Evolutionary conservation across 2,797 vertebrate species (phyloP).

Genomic region (Leptodactylus fallax): DNA sequence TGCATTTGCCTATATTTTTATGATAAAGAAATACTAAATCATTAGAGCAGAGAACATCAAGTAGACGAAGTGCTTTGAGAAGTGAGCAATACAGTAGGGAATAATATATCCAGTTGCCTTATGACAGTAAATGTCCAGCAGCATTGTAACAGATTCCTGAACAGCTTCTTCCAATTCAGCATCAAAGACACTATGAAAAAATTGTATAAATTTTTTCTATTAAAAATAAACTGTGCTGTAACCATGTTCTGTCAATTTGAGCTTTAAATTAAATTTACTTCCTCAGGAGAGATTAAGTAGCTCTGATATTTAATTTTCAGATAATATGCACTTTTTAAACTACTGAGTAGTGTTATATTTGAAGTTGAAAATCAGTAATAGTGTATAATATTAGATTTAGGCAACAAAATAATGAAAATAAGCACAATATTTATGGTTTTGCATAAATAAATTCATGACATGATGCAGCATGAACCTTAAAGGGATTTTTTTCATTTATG

Average conservation of each 20-base stretch:
- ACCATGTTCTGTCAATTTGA: neutral
- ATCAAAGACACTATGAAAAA: neutral
- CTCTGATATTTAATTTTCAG: neutral
- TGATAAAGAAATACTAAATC: neutral
- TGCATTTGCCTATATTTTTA: neutral
- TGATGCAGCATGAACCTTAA: neutral
- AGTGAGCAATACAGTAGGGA: neutral
- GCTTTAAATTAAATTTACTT: neutral
- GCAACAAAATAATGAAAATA: neutral
- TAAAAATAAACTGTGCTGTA: neutral
- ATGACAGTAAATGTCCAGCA: neutral
- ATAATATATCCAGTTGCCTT: neutral
- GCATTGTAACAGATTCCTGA: conserved; percentile 3
- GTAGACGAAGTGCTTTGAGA: neutral
- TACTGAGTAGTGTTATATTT: neutral
- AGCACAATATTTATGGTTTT: neutral
- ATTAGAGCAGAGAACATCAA: neutral
- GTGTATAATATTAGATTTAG: neutral
- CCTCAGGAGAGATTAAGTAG: neutral
- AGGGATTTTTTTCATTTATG: too few species aligned
- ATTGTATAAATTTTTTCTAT: neutral
- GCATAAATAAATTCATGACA: neutral
- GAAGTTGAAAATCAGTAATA: neutral
- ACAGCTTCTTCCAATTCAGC: neutral
- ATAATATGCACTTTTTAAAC: neutral